Evolutionary conservation across 2,113 vertebrate genomes (phyloP), one percentile per base, ranked within the genome.

Genomic region (Sebastes schlegelii): DNA sequence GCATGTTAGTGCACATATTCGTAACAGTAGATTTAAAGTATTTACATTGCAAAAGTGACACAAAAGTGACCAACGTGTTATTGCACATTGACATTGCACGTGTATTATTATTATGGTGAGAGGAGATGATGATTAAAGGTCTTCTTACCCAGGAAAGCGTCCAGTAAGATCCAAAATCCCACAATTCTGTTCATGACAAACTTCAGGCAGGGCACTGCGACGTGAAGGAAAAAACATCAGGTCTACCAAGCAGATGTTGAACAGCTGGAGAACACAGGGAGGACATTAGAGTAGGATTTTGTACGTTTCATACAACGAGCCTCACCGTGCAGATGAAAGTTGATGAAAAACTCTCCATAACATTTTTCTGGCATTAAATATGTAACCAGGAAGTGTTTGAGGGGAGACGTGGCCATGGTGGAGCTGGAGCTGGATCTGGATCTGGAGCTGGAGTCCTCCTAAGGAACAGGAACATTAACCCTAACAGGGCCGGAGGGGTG

Each of bases 361-460:
- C 97, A 98, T 91, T 90, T 94, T 58, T 96, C 95, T 23, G 97
- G 95, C 90, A 97, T 95, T 21, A 97, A 80, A 80, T 91, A 85
- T 1, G 94, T 94, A 4, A 97, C 91, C 21, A 97, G 79, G 62
- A 95, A 83, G 1, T 90, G 69, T 80, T 85, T 95, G 5, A 95
- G 2, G 17, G 21, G 16, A 8, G 85, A 90, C 64, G 86, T 54
- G 57, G 80, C 76, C 92, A 93, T 94, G 1, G 26, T 81, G 57
- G 21, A 17, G 73, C 23, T 46, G 67, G 1, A 40, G 62, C 34
- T 34, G 34, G 34, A 34, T 4, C 34, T 0, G 55, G 49, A 60
- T 1, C 6, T 26, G 26, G 21, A 58, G 57, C 57, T 23, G 0
- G 1, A 4, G 16, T 48, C 40, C 19, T 75, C 21, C 51, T 16